phyloP scores from a whole-genome alignment of 2,113 vertebrate genomes.

The Panthera uncia region DNA sequence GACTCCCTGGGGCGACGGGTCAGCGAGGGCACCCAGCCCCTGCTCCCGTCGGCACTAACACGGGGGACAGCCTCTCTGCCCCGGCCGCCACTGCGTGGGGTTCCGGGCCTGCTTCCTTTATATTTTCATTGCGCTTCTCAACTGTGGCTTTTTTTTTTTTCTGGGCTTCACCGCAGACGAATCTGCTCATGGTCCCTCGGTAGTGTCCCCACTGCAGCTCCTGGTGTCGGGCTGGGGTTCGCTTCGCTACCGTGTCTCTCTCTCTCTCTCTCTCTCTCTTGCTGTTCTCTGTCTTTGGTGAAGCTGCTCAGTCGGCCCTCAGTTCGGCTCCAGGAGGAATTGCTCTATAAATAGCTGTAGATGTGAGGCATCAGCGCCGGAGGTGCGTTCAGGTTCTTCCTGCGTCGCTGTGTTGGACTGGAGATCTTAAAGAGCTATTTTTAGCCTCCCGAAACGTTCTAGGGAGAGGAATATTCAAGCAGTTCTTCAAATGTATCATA shows the following conservation, averaged over 20 bases:
- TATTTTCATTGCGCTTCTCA: not conserved
- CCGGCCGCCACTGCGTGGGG: not conserved
- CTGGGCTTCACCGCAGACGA: not conserved
- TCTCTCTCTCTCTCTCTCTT: no score
- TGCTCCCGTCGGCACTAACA: fast-evolving
- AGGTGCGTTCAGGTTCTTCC: not conserved
- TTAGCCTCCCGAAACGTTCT: not conserved
- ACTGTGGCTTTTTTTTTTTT: not conserved
- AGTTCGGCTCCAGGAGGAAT: not conserved
- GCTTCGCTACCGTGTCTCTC: not conserved
- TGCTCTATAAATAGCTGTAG: not conserved
- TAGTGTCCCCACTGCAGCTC: not conserved
- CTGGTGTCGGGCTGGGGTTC: not conserved
- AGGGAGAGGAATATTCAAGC: not conserved
- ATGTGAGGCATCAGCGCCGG: not conserved
- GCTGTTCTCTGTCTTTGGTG: not conserved
- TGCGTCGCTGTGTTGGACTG: not conserved
- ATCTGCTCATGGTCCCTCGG: not conserved
- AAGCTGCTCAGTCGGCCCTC: not conserved
- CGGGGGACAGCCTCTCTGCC: not conserved
- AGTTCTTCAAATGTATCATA: not conserved
- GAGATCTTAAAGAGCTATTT: not conserved
- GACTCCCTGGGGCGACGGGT: not conserved
- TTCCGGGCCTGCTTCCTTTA: not conserved
- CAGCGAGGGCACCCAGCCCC: not conserved